phyloP scores from a whole-genome alignment of 2,888 invertebrate genomes.

The Eudasyphora cyanicolor region DNA sequence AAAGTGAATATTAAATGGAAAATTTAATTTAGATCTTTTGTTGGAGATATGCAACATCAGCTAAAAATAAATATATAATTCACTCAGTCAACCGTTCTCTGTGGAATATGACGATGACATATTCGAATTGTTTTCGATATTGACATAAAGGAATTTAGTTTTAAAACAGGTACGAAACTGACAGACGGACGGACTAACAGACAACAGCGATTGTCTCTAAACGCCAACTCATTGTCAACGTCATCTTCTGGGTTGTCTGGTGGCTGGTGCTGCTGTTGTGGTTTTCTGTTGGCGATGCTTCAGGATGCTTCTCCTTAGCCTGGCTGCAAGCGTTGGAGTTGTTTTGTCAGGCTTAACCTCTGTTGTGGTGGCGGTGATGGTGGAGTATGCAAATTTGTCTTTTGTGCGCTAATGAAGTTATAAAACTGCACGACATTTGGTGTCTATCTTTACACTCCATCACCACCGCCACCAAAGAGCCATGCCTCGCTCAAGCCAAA shows the following conservation, averaged over 20 bases:
- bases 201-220: too few relatives aligned
- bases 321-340: neutral
- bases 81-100: neutral
- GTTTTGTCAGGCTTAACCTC: neutral
- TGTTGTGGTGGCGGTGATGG: constrained; percentile 49
- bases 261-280: constrained; percentile 48
- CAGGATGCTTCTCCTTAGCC: neutral
- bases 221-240: constrained; percentile 46
- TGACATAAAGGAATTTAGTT: constrained; percentile 19
- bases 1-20: constrained; percentile 10
- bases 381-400: constrained; percentile 69
- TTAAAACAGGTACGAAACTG: constrained; percentile 3
- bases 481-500: neutral
- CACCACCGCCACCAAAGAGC: constrained; percentile 50
- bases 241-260: constrained; percentile 55
- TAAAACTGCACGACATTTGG: constrained; percentile 78
- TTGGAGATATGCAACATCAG: neutral
- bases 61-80: constrained; percentile 4
- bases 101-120: neutral
- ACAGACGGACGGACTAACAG: too few relatives aligned
- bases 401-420: constrained; percentile 78
- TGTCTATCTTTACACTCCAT: constrained; percentile 66
- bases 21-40: neutral
- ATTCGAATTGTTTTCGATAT: neutral
- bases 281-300: neutral